Evolutionary conservation across 2,888 invertebrate genomes (phyloP), one percentile per base, ranked within the genome.

Genomic region (Stramonita haemastoma): DNA sequence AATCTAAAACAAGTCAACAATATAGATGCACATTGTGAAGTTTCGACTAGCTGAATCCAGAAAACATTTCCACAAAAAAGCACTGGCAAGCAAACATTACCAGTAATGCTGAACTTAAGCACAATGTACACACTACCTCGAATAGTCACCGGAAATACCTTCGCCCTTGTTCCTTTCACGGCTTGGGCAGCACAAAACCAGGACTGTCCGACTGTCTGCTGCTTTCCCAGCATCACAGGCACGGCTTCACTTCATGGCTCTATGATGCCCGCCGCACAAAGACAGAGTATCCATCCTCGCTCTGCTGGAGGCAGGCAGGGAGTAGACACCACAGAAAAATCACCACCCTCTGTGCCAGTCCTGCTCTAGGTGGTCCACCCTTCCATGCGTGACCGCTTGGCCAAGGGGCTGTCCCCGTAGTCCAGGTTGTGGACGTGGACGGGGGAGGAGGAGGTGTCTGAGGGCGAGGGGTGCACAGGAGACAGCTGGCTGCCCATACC

Each of bases 301-400:
- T 19, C 19, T 70, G 19, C 26, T 26, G 11, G 17, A 17, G 22
- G 26, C 70, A 19, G 70, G 19, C 70, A 70, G 70, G n/a, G 57
- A 8, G 11, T 13, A 8, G 17, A 57, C 57, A 57, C 8, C 57
- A 19, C 66, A 66, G 66, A 66, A 66, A 19, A 13, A 66, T 32
- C 86, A 17, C 36, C 57, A 46, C 36, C 89, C n/a, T 34, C 17
- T 5, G 1, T 11, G 79, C 81, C 86, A 46, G 70, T 57, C 85
- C 22, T n/a, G n/a, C n/a, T 89, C 94, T 96, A 96, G 90, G 96
- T 96, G 70, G 96, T 94, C 98, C 99, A 99, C 91, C 98, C 98
- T 96, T 98, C 98, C 96, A 98, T 97, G 96, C 98, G 97, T 95
- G 98, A 97, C 96, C 98, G 97, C 96, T 99, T 99, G 96, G 98